Evolutionary conservation across 2,888 invertebrate genomes (phyloP), one percentile per base, ranked within the genome.

Genomic region (Arenicola marina): DNA sequence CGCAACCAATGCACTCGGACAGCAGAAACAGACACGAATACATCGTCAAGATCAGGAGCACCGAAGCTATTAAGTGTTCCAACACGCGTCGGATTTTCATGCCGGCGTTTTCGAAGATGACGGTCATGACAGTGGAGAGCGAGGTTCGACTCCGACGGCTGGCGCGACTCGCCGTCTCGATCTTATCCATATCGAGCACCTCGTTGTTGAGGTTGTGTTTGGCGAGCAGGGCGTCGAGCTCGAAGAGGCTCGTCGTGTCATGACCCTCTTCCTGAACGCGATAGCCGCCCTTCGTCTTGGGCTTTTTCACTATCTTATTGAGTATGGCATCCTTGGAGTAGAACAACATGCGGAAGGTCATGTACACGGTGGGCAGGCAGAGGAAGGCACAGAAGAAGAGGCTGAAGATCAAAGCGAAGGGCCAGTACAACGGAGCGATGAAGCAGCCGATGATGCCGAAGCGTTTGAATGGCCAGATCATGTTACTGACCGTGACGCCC

Each of bases 401-500:
- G 45, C 75, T 74, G 2, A 76, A 29, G 0, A 80, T 80, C 3
- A 76, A 53, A 0, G 75, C 73, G 0, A 77, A 11, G 0, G 72
- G 65, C 56, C 74, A 72, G 60, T 78, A 78, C 2, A 79, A 29
- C 2, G 78, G 75, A 15, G 71, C 76, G 0, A 78, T 56, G 0
- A 78, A 24, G 32, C 78, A 66, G 1, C 77, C 81, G 1, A 78
- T 34, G 0, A 79, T 60, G 1, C 81, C 81, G 61, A 71, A 78
- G 43, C 72, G 75, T 58, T 75, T 73, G 67, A 80, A 82, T 0
- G 82, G 82, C 75, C 73, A 78, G 28, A 81, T 63, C 7, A 76
- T 61, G 51, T 76, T 71, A n/a, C 75, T 66, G 1, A 79, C 67
- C 15, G 78, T 61, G 26, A 79, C 72, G 31, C 76, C 74, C 15